These are phyloP conservation scores for Anarrhichthys ocellatus DNA, from an alignment of 2,113 vertebrate genomes.

Conservation along the genomic window DNA sequence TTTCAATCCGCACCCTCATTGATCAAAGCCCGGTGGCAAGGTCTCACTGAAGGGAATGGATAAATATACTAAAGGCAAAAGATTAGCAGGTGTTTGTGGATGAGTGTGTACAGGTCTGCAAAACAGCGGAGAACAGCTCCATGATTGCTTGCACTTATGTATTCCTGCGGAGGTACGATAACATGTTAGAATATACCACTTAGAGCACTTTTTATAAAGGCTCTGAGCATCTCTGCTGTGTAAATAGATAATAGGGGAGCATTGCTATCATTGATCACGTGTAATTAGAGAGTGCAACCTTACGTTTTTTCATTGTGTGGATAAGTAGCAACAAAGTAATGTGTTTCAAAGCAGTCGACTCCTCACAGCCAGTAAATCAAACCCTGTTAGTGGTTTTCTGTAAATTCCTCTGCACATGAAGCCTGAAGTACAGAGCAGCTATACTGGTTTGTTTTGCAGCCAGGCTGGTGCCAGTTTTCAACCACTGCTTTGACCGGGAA, in stretches of 20 bases:
- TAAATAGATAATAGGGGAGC: neutral
- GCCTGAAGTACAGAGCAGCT: constrained; percentile 31
- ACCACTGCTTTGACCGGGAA: constrained; percentile 63
- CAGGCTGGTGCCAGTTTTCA: constrained; percentile 60
- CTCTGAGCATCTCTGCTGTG: neutral
- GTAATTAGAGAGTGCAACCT: constrained; percentile 6
- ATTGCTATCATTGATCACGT: neutral
- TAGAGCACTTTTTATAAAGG: neutral
- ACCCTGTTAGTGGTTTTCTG: constrained; percentile 44
- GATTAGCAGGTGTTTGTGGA: constrained; percentile 19
- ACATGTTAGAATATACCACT: neutral
- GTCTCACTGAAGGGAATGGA: constrained; percentile 40
- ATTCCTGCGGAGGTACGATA: constrained; percentile 8
- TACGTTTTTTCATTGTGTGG: neutral
- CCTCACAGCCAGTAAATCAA: constrained; percentile 22
- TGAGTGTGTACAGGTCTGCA: neutral
- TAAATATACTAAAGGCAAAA: constrained; percentile 43
- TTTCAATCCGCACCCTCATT: constrained; percentile 49
- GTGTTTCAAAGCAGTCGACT: constrained; percentile 11
- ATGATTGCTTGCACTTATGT: constrained; percentile 31
- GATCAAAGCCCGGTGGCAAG: constrained; percentile 56
- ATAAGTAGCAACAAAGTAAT: neutral
- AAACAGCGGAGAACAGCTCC: neutral
- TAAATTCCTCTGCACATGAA: constrained; percentile 64
- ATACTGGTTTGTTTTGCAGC: constrained; percentile 41